Evolutionary conservation across 35 echinoderm and acorn worm species (phyloP).

Genomic region (Strongylocentrotus purpuratus): DNA sequence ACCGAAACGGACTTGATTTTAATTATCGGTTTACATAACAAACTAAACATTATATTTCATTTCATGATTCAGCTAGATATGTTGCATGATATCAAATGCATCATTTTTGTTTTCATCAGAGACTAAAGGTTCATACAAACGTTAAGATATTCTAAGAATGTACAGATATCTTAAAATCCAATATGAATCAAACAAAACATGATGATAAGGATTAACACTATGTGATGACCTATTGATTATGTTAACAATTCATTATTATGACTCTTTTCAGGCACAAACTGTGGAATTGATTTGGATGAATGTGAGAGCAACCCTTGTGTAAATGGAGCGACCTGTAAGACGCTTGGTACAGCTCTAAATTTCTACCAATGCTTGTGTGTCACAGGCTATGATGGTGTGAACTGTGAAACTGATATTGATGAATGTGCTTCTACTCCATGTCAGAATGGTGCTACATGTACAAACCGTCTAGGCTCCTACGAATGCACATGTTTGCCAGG

Average conservation of each 20-base stretch:
- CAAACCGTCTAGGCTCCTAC: not conserved
- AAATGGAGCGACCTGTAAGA: not conserved
- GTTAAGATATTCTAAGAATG: too few relatives aligned
- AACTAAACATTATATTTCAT: too few relatives aligned
- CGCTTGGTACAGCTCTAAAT: not conserved
- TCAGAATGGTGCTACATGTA: slow-evolving; percentile 42
- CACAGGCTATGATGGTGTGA: not conserved
- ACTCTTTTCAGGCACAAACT: slow-evolving; percentile 25
- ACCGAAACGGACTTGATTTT: too few relatives aligned
- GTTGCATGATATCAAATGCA: too few relatives aligned
- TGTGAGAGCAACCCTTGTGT: slow-evolving; percentile 42
- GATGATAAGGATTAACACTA: too few relatives aligned
- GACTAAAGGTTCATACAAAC: too few relatives aligned
- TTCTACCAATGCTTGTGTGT: slow-evolving; percentile 20
- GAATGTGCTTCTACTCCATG: slow-evolving; percentile 37
- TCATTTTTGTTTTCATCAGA: too few relatives aligned
- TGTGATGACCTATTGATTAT: too few relatives aligned
- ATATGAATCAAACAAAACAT: too few relatives aligned
- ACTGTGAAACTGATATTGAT: slow-evolving; percentile 45
- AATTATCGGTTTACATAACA: too few relatives aligned
- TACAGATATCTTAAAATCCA: too few relatives aligned
- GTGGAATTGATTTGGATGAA: slow-evolving; percentile 50
- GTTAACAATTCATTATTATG: not conserved
- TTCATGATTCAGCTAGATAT: too few relatives aligned
- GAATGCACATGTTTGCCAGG: slow-evolving; percentile 29